phyloP scores from a whole-genome alignment of 2,113 vertebrate species.

The Pelmatolapia mariae region DNA sequence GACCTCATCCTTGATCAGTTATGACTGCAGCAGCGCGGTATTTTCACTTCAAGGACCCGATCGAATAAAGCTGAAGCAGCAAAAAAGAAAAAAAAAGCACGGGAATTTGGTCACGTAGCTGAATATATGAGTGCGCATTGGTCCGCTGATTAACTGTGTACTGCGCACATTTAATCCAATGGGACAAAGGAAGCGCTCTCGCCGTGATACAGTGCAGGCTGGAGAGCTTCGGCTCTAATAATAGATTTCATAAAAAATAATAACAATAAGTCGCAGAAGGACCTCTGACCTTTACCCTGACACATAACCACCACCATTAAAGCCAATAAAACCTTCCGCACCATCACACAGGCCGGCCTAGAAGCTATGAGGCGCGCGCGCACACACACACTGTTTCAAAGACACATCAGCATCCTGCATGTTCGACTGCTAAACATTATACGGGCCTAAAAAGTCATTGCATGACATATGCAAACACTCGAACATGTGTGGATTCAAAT shows the following conservation, averaged over 20 bases:
- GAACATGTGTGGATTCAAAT: neutral
- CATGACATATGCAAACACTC: neutral
- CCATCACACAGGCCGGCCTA: neutral
- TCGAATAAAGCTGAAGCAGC: neutral
- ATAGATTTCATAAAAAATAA: neutral
- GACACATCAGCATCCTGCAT: neutral
- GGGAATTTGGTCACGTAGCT: neutral
- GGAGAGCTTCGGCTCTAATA: neutral
- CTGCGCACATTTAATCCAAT: neutral
- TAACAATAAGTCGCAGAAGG: neutral
- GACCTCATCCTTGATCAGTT: neutral
- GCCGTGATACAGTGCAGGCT: neutral
- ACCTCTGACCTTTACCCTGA: neutral
- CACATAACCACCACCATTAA: neutral
- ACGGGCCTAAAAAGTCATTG: neutral
- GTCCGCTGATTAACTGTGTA: neutral
- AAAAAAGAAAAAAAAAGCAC: neutral
- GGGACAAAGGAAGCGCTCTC: neutral
- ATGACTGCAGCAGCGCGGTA: neutral
- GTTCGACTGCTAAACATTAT: neutral
- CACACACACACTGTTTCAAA: neutral
- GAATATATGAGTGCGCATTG: neutral
- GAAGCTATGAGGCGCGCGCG: neutral
- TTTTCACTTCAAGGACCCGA: neutral
- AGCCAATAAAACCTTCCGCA: neutral